Evolutionary conservation across 1,140 invertebrate species (phyloP).

Genomic region (Pseudomyrmex concolor): DNA sequence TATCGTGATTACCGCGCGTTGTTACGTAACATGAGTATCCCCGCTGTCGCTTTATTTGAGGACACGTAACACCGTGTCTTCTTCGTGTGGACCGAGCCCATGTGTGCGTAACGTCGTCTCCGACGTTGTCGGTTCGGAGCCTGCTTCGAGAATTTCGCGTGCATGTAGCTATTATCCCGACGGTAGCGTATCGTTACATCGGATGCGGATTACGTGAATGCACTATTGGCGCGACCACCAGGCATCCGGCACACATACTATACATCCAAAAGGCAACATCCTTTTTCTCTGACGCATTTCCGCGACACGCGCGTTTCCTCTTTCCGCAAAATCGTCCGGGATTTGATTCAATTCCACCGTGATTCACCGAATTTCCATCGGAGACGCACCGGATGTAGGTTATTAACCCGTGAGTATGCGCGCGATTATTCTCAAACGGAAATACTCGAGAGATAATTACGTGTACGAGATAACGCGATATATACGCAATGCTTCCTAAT

Average conservation of each 20-base stretch:
- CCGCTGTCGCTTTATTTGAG: constrained; percentile 44
- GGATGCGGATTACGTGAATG: constrained; percentile 61
- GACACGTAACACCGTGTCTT: constrained; percentile 50
- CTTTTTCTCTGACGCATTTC: constrained; percentile 25
- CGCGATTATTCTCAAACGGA: constrained; percentile 47
- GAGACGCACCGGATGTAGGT: constrained; percentile 28
- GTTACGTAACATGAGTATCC: constrained; percentile 32
- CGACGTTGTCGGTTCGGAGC: constrained; percentile 27
- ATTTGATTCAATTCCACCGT: constrained; percentile 15
- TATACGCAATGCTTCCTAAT: constrained; percentile 23
- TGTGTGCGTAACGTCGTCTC: constrained; percentile 6
- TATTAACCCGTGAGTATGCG: constrained; percentile 49
- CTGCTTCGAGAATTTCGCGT: constrained; percentile 34
- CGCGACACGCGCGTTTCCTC: constrained; percentile 35
- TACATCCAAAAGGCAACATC: constrained; percentile 34
- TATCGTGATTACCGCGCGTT: constrained; percentile 41
- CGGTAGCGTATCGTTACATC: constrained; percentile 55
- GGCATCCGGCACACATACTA: constrained; percentile 17
- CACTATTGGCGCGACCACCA: constrained; percentile 23
- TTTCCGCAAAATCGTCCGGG: constrained; percentile 31
- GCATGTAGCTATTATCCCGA: constrained; percentile 35
- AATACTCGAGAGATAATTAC: constrained; percentile 47
- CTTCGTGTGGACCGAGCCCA: constrained; percentile 15
- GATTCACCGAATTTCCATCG: constrained; percentile 41
- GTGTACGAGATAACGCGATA: neutral